These are phyloP conservation scores for Phengaris alcon DNA, from an alignment of 2,888 invertebrate species.

Conservation along the genomic window DNA sequence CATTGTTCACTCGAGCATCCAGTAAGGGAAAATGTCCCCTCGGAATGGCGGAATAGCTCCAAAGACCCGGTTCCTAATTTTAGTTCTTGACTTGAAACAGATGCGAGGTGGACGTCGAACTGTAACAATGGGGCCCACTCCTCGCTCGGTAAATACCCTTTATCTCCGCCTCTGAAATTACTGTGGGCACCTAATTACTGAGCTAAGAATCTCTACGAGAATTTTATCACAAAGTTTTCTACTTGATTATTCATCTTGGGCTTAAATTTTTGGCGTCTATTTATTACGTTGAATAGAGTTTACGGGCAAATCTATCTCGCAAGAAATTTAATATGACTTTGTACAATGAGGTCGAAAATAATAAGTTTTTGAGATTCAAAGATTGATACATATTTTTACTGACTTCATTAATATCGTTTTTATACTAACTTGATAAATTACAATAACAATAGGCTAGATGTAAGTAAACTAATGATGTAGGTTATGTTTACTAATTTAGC, in stretches of 20 bases:
- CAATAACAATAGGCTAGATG: too few relatives aligned
- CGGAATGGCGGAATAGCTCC: background rate
- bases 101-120: conserved; percentile 44
- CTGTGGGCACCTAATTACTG: conserved; percentile 29
- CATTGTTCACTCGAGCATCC: conserved; percentile 3
- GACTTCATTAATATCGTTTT: too few relatives aligned
- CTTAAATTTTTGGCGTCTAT: conserved; percentile 19
- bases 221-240: conserved; percentile 14
- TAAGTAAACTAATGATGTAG: too few relatives aligned
- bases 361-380: background rate
- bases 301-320: background rate
- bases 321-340: conserved; percentile 17
- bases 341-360: background rate
- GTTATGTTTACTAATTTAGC: too few relatives aligned
- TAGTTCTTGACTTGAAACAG: background rate
- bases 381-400: too few relatives aligned
- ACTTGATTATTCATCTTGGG: conserved; percentile 19
- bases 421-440: too few relatives aligned
- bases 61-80: conserved; percentile 9
- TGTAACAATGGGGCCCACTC: conserved; percentile 50
- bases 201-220: conserved; percentile 11
- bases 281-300: background rate
- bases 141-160: conserved; percentile 54
- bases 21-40: background rate
- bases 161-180: conserved; percentile 39